These are phyloP conservation scores for Hylia prasina DNA, from an alignment of 2,113 vertebrate genomes.

Conservation along the genomic window DNA sequence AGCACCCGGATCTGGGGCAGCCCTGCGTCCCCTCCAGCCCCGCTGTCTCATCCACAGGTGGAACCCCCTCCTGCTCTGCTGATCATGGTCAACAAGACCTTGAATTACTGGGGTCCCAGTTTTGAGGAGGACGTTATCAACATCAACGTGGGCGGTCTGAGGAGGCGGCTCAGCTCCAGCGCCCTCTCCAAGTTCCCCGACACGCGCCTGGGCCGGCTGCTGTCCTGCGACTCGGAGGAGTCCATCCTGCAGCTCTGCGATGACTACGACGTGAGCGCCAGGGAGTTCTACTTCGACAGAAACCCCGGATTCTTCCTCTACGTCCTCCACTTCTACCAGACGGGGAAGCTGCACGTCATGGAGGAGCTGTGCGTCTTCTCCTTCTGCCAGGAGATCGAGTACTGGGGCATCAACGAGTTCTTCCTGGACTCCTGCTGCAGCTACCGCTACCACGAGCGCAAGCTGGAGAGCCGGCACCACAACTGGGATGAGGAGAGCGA, in stretches of 20 bases:
- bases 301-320: constrained; percentile 92
- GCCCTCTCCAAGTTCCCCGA: constrained; percentile 89
- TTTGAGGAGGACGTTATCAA: constrained; percentile 83
- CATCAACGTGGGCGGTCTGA: constrained; percentile 92
- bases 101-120: constrained; percentile 73
- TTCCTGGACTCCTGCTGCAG: constrained; percentile 95
- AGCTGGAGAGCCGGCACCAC: constrained; percentile 82
- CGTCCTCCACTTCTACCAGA: constrained; percentile 94
- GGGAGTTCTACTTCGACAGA: constrained; percentile 95
- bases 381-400: constrained; percentile 97
- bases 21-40: neutral
- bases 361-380: constrained; percentile 97
- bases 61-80: constrained; percentile 16
- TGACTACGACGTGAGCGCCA: constrained; percentile 88
- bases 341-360: constrained; percentile 93
- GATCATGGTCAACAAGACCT: constrained; percentile 84
- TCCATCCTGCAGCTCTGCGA: constrained; percentile 95
- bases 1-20: rapidly evolving
- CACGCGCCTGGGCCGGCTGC: constrained; percentile 90
- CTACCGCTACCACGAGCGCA: constrained; percentile 92
- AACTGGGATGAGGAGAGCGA: constrained; percentile 94
- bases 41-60: neutral
- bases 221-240: constrained; percentile 88
- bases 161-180: constrained; percentile 83
- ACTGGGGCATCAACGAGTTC: constrained; percentile 96